Evolutionary conservation across 1,140 invertebrate species (phyloP), one percentile per base, ranked within the genome.

Genomic region (Brachionus manjavacas): DNA sequence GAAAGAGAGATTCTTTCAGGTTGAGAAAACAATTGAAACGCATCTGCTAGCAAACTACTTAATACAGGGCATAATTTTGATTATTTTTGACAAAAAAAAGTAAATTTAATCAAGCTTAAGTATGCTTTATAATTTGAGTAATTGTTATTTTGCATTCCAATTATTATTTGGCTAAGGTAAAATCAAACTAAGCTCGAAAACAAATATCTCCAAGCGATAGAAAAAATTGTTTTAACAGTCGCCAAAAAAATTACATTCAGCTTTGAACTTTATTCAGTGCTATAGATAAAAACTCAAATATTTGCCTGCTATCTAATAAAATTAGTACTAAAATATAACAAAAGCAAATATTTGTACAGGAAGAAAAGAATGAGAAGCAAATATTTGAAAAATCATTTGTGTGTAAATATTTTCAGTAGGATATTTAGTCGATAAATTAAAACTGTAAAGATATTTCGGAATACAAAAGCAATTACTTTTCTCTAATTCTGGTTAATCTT

Each of bases 291-390:
- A 16, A 39, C 31, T 72, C 39, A 72, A 72, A 72, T 72, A 72
- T 72, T 72, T 72, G 68, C 9, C 16, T 14, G 39, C 68, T 41
- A 72, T 72, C 39, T 72, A 72, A 72, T 72, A 41, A 72, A 72
- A 72, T 72, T 72, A 72, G 68, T 41, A 31, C n/a, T 68, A 68
- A 68, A 68, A 31, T 25, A 72, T 72, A 41, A 68, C 31, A n/a
- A 72, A 14, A 72, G 16, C 16, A 72, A 72, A 72, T 72, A 72
- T 72, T 72, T 72, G 68, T 43, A 72, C 68, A 72, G 68, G 68
- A 72, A 72, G 52, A 39, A 72, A 72, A 35, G 68, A 72, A 72
- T 72, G 68, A 72, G 68, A 72, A 72, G 35, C 68, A 72, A 72
- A 72, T 72, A 72, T 72, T 72, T 41, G 68, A 72, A 16, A 72